These are phyloP conservation scores for Parazoanthus darwini DNA, from an alignment of 92 coral and sea anemone genomes.

Conservation along the genomic window DNA sequence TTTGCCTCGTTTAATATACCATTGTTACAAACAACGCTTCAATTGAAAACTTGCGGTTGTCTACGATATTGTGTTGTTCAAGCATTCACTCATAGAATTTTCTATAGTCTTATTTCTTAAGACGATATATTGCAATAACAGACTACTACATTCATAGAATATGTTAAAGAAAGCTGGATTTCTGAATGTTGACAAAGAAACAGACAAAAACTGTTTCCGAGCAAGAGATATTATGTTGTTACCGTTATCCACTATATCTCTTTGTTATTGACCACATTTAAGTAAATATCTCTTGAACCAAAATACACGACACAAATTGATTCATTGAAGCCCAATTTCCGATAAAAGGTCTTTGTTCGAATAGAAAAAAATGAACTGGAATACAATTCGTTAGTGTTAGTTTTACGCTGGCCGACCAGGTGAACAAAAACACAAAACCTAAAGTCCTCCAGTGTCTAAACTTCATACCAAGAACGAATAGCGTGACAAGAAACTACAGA, in stretches of 20 bases:
- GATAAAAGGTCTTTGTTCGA: slow-evolving; percentile 75
- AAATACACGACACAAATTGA: slow-evolving; percentile 69
- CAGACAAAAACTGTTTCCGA: neutral
- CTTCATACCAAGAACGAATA: slow-evolving; percentile 45
- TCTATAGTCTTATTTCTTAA: neutral
- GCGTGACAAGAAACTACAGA: slow-evolving; percentile 45
- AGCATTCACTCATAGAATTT: neutral
- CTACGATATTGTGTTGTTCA: neutral
- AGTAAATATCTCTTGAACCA: slow-evolving; percentile 8
- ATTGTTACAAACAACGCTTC: slow-evolving; percentile 27
- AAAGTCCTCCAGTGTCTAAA: neutral
- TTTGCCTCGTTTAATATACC: slow-evolving; percentile 7
- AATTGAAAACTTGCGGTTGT: slow-evolving; percentile 9
- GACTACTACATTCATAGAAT: neutral
- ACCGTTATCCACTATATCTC: neutral
- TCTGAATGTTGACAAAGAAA: neutral
- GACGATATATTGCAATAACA: neutral
- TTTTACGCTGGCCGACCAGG: slow-evolving; percentile 51
- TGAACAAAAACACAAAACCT: slow-evolving; percentile 46
- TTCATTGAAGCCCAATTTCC: slow-evolving; percentile 76
- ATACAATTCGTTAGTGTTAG: slow-evolving; percentile 47
- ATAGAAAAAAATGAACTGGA: slow-evolving; percentile 47
- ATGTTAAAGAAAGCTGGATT: neutral
- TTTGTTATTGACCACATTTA: slow-evolving; percentile 26
- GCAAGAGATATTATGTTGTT: neutral